Evolutionary conservation across 2,888 invertebrate species (phyloP), one percentile per base, ranked within the genome.

Genomic region (Eupithecia exiguata): DNA sequence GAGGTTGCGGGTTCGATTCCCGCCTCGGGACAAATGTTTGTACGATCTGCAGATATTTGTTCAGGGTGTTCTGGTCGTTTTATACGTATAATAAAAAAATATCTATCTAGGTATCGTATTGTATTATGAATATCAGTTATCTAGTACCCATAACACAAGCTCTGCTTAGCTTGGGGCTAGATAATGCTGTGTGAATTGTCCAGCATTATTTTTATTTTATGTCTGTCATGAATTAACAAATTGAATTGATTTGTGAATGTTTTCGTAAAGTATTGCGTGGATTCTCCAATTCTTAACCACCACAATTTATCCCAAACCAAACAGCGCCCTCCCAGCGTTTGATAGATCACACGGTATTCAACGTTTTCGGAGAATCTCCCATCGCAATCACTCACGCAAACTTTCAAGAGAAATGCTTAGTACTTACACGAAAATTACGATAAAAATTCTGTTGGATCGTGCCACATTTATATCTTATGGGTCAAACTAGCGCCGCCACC

Each of bases 241-340:
- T 25, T 10, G 2, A 58, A 85, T 87, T 35, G 9, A 35, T 16
- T 30, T 14, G 16, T 61, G 30, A 58, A 61, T 30, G 61, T 61
- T 61, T n/a, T 25, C 25, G 6, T 49, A 49, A 3, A 49, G 1
- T n/a, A n/a, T 49, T n/a, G 5, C 49, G 30, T 61, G 30, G 16
- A 7, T 16, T 61, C 30, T 61, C 25, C 14, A 61, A 30, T 7
- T 63, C 3, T 12, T 21, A 14, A 36, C 38, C 65, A 40, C 16
- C 40, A 10, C n/a, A 65, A 65, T 21, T 25, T 38, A 40, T 16
- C 5, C 12, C 40, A n/a, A n/a, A 5, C 12, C 40, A n/a, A n/a
- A 63, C 63, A n/a, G 14, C 40, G 14, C 40, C 38, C 65, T 65
- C 38, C 36, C 40, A 43, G 5, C 66, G 21, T 66, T 43, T 43